Evolutionary conservation across 2,888 invertebrate genomes (phyloP), one percentile per base, ranked within the genome.

Genomic region (Conops quadrifasciatus): DNA sequence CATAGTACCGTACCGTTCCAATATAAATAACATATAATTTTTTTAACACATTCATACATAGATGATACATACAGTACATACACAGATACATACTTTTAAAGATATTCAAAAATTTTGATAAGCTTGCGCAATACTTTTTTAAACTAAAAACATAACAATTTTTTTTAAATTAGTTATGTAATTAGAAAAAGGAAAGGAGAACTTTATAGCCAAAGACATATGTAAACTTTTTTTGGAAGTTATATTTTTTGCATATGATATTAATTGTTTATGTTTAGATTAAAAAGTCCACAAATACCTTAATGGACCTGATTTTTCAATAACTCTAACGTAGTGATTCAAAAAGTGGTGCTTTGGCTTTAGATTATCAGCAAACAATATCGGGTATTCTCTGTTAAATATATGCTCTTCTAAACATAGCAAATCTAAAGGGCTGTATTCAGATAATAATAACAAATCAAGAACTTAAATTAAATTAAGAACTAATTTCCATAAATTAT

Each of bases 161-260:
- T 19, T 28, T 13, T 26, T 28, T 19, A 53, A 53, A 19, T 53
- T 53, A 53, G n/a, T 53, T 19, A 53, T n/a, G 11, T 16, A 19
- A 2, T 53, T 21, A 11, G 53, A 53, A 53, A 53, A 53, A 5
- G 21, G 11, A 53, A 53, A 19, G 1, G 53, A 16, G 11, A 53
- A 53, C 28, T 59, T 59, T 16, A 59, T 21, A 26, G 28, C 30
- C 30, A 26, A 59, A 28, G 63, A 63, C 21, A 36, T 59, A 30
- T 16, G 19, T 16, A 63, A 28, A 69, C 53, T 63, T 53, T 69
- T 69, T 51, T 51, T 62, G 28, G 69, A 62, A 28, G 68, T 68
- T 60, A 60, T 68, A 36, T 68, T 68, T 60, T 60, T 60, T 11
- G 60, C 43, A 60, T 68, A 43, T 43, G 13, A 43, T 11, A 43